Evolutionary conservation across 2,888 invertebrate species (phyloP).

Genomic region (Diarsia dahlii): DNA sequence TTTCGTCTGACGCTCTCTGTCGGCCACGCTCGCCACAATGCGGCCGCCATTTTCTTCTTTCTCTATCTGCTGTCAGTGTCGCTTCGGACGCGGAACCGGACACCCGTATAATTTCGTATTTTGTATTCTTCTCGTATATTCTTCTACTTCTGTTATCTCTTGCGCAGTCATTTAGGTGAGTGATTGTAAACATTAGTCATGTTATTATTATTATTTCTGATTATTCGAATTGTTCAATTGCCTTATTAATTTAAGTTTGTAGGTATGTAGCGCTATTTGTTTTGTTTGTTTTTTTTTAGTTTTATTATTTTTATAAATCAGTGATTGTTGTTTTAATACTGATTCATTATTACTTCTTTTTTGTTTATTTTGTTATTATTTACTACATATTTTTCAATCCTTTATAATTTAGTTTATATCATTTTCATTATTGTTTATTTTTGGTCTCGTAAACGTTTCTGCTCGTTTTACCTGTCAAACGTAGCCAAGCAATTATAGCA

Average conservation of each 20-base stretch:
- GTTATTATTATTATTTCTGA: constrained; percentile 14
- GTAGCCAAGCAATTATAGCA: constrained; percentile 37
- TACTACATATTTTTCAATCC: background rate
- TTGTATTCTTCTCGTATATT: constrained; percentile 81
- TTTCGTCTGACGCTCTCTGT: constrained; percentile 74
- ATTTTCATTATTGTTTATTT: constrained; percentile 28
- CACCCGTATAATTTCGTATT: constrained; percentile 74
- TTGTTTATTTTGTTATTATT: background rate
- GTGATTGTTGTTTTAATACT: constrained; percentile 1
- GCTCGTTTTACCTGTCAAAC: constrained; percentile 35
- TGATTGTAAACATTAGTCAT: constrained; percentile 61
- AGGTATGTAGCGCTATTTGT: background rate
- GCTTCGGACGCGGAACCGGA: constrained; percentile 76
- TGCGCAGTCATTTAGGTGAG: constrained; percentile 65
- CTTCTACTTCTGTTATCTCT: constrained; percentile 82
- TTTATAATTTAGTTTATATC: background rate
- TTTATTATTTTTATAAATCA: background rate
- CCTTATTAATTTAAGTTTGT: constrained; percentile 2
- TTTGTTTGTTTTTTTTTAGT: background rate
- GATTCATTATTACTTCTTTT: background rate
- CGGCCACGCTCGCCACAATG: constrained; percentile 67
- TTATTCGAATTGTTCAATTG: background rate
- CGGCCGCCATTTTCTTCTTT: constrained; percentile 89
- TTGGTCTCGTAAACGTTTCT: constrained; percentile 3
- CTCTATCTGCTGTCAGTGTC: constrained; percentile 86